phyloP scores from a whole-genome alignment of 2,888 invertebrate genomes.

The Thyatira batis region DNA sequence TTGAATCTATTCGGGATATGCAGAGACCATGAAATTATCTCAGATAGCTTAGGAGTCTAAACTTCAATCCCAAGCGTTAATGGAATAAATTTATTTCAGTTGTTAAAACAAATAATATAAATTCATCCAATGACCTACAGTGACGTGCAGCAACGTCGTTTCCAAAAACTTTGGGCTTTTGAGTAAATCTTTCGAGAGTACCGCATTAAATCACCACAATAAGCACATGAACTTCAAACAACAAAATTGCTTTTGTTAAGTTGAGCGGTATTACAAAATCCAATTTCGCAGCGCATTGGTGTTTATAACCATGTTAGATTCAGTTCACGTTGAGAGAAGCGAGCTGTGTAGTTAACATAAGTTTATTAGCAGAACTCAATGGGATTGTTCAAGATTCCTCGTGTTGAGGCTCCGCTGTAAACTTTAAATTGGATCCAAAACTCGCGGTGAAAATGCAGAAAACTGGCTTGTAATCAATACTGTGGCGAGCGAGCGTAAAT shows the following conservation, averaged over 20 bases:
- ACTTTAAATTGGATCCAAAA: constrained; percentile 39
- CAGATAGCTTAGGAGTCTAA: no score
- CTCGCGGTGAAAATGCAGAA: constrained; percentile 3
- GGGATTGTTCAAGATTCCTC: constrained; percentile 32
- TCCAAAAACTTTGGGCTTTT: no score
- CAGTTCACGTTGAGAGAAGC: constrained; percentile 2
- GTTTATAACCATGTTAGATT: constrained; percentile 5
- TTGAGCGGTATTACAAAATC: neutral
- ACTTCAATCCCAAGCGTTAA: no score
- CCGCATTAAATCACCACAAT: neutral
- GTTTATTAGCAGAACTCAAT: constrained; percentile 11
- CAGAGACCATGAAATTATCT: no score
- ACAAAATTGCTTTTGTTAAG: neutral
- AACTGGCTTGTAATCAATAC: constrained; percentile 2
- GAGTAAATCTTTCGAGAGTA: neutral
- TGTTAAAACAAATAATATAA: no score
- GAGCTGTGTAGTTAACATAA: constrained; percentile 8
- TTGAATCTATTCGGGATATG: no score
- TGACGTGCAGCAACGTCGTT: no score
- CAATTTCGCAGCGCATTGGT: neutral
- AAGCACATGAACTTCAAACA: neutral
- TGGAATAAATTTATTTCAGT: no score
- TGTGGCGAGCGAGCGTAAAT: neutral
- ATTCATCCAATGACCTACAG: no score
- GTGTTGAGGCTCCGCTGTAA: constrained; percentile 28